These are phyloP conservation scores for Myotis planiceps DNA, from an alignment of 2,797 vertebrate species.

Conservation along the genomic window DNA sequence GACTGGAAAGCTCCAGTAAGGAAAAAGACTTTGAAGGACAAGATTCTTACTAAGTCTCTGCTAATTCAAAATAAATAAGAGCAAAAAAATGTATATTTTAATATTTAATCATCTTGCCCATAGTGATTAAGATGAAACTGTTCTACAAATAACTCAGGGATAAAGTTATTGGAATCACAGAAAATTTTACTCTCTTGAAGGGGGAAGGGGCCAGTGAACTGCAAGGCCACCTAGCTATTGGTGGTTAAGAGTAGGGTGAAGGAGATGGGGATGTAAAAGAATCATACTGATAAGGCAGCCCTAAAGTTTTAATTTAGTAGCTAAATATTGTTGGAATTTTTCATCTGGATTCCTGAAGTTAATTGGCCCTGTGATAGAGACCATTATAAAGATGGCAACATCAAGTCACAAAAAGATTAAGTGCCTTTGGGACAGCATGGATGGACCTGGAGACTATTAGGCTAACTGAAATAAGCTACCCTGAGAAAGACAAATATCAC, in stretches of 20 bases:
- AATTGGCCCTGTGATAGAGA: not conserved
- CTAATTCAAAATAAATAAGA: not conserved
- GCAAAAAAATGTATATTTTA: not conserved
- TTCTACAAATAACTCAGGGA: not conserved
- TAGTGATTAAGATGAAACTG: not conserved
- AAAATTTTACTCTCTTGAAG: not conserved
- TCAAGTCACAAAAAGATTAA: not conserved
- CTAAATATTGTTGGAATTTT: not conserved
- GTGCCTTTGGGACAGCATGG: too few species aligned
- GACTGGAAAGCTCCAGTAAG: not conserved
- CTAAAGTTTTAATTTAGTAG: not conserved
- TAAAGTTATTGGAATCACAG: not conserved
- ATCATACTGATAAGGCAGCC: not conserved
- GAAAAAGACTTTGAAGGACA: conserved; percentile 5
- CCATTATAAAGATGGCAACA: not conserved
- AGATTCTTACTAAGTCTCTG: not conserved
- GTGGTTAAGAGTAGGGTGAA: not conserved
- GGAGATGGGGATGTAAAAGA: not conserved
- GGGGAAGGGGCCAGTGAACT: not conserved
- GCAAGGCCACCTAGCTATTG: not conserved
- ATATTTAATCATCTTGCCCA: not conserved
- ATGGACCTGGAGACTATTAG: too few species aligned
- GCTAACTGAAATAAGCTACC: too few species aligned
- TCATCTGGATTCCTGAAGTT: not conserved
- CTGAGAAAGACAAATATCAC: too few species aligned